Evolutionary conservation across 2,888 invertebrate genomes (phyloP), one percentile per base, ranked within the genome.

Genomic region (Archips crataeganus): DNA sequence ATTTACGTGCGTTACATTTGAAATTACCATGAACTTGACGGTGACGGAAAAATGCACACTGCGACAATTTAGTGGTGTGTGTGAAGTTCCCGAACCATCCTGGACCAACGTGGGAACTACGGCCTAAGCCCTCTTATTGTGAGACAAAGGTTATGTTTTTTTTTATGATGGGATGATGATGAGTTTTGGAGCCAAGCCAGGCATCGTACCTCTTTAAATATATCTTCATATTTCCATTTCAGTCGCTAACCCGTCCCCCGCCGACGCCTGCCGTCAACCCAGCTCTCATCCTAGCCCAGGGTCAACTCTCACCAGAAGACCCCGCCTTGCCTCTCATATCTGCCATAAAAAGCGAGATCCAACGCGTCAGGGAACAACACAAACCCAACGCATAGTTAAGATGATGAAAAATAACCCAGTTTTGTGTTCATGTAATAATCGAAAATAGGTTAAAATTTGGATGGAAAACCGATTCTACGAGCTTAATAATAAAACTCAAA

Each of bases 241-340:
- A 80, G 77, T 80, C 80, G 2, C 60, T 78, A 10, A 75, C 62
- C 51, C 76, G 79, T 2, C 60, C 75, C 3, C 78, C 78, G 3
- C 79, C 79, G 36, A 79, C 78, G 45, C 91, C 86, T 0, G 61
- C 76, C 0, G 90, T 94, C 75, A 91, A 89, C 78, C 85, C 91
- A 0, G 87, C 87, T 2, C 74, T 96, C 32, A 92, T 97, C 57
- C 83, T 95, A 34, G 91, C 95, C 0, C 95, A 96, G 77, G 95
- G 95, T 5, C 92, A 92, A n/a, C 92, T 97, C 76, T 86, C 92
- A 2, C 92, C 95, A 0, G 95, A 95, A 66, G 96, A 98, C 87
- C 97, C 98, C 0, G 98, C 98, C 0, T 95, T 97, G 13, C 98
- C 98, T 0, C 95, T 98, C 39, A 98, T 98, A 80, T 96, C 97